Base-by-base conservation (phyloP, 2,888 invertebrate species). In the Philopedon plagiatum region DNA sequence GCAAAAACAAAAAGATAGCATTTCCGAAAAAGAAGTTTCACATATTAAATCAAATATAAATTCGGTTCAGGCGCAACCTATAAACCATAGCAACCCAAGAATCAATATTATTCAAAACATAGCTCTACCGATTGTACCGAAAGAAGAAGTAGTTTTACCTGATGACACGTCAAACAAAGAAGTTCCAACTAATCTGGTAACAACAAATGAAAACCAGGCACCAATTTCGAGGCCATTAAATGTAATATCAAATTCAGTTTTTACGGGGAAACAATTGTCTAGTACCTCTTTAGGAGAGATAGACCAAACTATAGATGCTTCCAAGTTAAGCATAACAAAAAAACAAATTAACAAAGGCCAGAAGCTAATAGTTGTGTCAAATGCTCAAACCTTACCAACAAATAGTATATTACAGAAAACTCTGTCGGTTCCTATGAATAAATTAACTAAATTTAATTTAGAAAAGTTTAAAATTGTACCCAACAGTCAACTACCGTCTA, bases 401-500 rank as follows among this genome's bases (percentile, higher is more conserved):
- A 82, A 80, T 61, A 85, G 84, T 76, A 85, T 85, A 73, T 77
- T 85, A 51, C 85, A 85, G 75, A 82, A 84, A 63, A 85, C 85
- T 1, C 75, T 85, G 29, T 82, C 84, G 18, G 83, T 85, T 61
- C 84, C 85, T 61, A 82, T 84, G 49, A 85, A 85, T 75, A 86
- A 84, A 74, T 80, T 86, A 57, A 82, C 84, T 0, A 82, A 84
- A 70, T 84, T 84, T 76, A 85, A 83, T 76, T 81, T 85, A 26
- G 85, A 85, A 66, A 86, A 86, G 76, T 85, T 85, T 74, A 85
- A 85, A 81, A 85, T 85, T 41, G 82, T 85, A 4, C 80, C 83
- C 1, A 81, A 80, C 21, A 78, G 72, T 69, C 72, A 76, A 41
- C 75, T 76, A 44, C 77, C 78, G 8, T 66, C 75, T 8, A 73